phyloP scores from a whole-genome alignment of 2,888 invertebrate genomes.

The Empis stercorea region DNA sequence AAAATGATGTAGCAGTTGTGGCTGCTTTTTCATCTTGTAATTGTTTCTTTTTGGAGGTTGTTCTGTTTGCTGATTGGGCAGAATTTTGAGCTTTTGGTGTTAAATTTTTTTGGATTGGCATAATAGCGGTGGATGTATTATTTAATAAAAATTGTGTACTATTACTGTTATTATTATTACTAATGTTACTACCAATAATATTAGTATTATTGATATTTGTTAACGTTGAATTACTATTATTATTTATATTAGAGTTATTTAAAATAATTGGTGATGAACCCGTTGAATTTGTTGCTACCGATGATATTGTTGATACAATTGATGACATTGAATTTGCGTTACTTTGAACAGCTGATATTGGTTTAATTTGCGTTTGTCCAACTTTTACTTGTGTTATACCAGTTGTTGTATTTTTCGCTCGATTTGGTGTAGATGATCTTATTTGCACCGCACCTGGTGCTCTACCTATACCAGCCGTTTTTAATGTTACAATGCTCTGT shows the following conservation, averaged over 20 bases:
- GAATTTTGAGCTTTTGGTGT: conserved; percentile 30
- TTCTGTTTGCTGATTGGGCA: conserved; percentile 34
- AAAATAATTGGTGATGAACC: conserved; percentile 6
- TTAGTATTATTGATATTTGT: too few relatives aligned
- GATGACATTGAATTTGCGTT: background rate
- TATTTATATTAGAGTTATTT: too few relatives aligned
- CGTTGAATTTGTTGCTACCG: conserved; percentile 13
- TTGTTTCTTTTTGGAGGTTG: conserved; percentile 62
- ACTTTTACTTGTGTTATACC: conserved; percentile 31
- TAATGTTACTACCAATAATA: too few relatives aligned
- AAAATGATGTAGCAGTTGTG: conserved; percentile 34
- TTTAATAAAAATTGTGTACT: conserved; percentile 1
- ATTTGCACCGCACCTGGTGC: conserved; percentile 32
- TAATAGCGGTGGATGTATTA: conserved; percentile 16
- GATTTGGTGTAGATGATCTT: conserved; percentile 24
- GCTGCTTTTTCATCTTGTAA: conserved; percentile 47
- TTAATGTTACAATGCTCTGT: conserved; percentile 35
- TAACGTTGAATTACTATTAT: too few relatives aligned
- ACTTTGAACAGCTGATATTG: conserved; percentile 19
- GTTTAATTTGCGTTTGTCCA: conserved; percentile 36
- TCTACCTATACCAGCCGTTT: conserved; percentile 14
- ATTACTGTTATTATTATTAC: background rate
- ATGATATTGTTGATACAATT: conserved; percentile 14
- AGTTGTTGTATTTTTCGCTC: conserved; percentile 13
- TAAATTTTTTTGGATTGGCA: conserved; percentile 21